Evolutionary conservation across 92 coral and sea anemone genomes (phyloP).

Genomic region (Actinostola sp.): DNA sequence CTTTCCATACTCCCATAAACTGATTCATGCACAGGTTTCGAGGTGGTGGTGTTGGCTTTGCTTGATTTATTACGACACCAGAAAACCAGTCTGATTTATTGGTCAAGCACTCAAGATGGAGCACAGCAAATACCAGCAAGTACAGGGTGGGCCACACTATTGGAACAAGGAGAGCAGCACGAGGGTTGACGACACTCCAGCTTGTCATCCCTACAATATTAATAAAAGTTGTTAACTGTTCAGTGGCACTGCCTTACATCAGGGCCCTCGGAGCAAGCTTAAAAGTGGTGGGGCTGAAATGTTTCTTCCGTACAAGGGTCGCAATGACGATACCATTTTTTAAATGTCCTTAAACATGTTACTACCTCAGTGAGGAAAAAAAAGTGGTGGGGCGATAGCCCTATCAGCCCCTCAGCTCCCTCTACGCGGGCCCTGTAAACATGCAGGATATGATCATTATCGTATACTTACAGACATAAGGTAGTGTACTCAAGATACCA

Average conservation of each 20-base stretch:
- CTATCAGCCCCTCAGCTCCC: too few relatives aligned
- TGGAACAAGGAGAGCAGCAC: constrained; percentile 60
- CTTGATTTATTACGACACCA: neutral
- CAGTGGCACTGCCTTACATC: too few relatives aligned
- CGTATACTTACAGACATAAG: constrained; percentile 78
- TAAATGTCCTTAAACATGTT: too few relatives aligned
- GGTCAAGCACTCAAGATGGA: constrained; percentile 32
- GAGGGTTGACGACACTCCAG: constrained; percentile 76
- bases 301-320: too few relatives aligned
- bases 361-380: too few relatives aligned
- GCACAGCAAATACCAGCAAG: constrained; percentile 63
- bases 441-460: too few relatives aligned
- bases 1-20: constrained; percentile 50
- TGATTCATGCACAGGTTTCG: constrained; percentile 14
- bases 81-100: neutral
- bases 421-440: too few relatives aligned
- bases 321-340: too few relatives aligned
- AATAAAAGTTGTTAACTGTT: neutral
- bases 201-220: constrained; percentile 67
- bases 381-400: too few relatives aligned
- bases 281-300: too few relatives aligned
- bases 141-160: constrained; percentile 76
- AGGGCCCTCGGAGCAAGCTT: too few relatives aligned
- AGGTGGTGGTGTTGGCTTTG: neutral
- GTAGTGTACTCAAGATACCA: constrained; percentile 53